Evolutionary conservation across 2,113 vertebrate species (phyloP), one percentile per base, ranked within the genome.

Genomic region (Pseudorasbora parva): DNA sequence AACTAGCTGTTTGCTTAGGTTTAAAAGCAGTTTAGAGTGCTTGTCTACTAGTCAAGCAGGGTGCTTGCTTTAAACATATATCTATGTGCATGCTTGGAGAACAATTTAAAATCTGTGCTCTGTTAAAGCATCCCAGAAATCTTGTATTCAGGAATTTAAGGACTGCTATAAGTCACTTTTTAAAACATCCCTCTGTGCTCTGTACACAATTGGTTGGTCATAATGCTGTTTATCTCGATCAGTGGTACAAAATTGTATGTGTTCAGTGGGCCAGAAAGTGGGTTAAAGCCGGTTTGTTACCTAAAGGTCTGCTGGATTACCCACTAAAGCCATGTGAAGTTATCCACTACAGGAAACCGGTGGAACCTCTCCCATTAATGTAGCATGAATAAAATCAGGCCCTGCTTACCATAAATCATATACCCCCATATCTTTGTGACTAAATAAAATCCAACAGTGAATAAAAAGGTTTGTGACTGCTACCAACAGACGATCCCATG

Each of bases 41-140:
- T 91, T 88, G 87, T 76, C 89, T 87, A 88, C 91, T 90, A 89
- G 75, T 78, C 62, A 81, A 43, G 79, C 86, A 88, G 88, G 86
- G 54, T 88, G 84, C 90, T 90, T 90, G 88, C 89, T 90, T 89
- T 85, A 49, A 88, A 84, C 76, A 84, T 86, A 33, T 72, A 56
- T 33, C 54, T 60, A 45, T 10, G 37, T 66, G 25, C 43, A 64
- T 2, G 10, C 23, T 12, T 51, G n/a, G 51, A 51, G 45, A 80
- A 64, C 59, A 14, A 78, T 43, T 62, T 19, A 57, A 45, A 45
- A 45, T 60, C 37, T 25, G n/a, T 43, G 7, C 56, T 60, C 56
- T 43, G 15, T 77, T 37, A 21, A 3, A 56, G 4, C 33, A 59
- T 41, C 21, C 49, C 21, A 3, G 4, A 56, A 76, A 45, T 71